Conservation (phyloP, 2,113 vertebrate species). For the Ursus arctos region DNA sequence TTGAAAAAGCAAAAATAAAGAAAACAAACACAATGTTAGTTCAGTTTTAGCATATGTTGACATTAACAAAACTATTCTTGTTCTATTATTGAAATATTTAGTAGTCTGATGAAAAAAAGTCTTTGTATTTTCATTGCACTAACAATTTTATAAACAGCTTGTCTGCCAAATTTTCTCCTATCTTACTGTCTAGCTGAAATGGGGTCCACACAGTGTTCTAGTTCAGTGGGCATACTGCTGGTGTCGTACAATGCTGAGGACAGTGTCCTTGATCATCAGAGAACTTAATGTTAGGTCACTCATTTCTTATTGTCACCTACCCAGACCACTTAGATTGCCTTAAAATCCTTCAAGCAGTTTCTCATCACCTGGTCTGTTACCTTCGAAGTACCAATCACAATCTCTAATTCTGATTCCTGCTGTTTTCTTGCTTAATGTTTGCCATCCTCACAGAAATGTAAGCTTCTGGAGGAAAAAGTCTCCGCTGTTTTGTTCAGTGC, state of each 20-base stretch:
- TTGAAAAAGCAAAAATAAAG: conserved; percentile 64
- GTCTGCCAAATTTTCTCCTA: conserved; percentile 5
- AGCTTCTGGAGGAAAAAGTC: not conserved
- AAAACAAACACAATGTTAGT: conserved; percentile 78
- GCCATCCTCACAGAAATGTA: not conserved
- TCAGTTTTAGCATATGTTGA: conserved; percentile 73
- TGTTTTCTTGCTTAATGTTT: not conserved
- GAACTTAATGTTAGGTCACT: not conserved
- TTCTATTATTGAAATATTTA: conserved; percentile 72
- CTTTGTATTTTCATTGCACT: conserved; percentile 58
- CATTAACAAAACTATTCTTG: conserved; percentile 73
- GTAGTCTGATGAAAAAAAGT: conserved; percentile 60
- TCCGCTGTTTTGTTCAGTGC: not conserved
- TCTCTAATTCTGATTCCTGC: not conserved
- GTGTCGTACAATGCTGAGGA: not conserved
- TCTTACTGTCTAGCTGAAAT: not conserved
- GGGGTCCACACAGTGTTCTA: not conserved
- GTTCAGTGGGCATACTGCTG: not conserved
- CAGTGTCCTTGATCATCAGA: not conserved
- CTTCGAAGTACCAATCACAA: not conserved
- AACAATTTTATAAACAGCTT: conserved; percentile 38
- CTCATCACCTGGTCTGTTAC: not conserved
- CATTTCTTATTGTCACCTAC: not conserved
- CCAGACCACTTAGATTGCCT: not conserved
- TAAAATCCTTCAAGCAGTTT: not conserved